Evolutionary conservation across 2,113 vertebrate species (phyloP), one percentile per base, ranked within the genome.

Genomic region (Labeo rohita): DNA sequence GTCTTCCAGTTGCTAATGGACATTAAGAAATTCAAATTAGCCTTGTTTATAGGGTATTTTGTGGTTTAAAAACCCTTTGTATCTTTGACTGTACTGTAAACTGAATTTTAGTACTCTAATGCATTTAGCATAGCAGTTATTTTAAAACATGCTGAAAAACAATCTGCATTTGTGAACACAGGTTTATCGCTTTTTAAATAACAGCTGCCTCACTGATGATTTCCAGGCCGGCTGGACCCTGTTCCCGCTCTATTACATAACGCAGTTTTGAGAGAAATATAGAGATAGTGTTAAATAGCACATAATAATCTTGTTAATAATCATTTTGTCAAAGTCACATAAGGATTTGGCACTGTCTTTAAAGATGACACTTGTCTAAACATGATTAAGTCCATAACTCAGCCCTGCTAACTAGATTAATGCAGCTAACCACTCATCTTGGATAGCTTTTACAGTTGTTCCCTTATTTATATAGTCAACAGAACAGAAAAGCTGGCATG

Each of bases 1-100:
- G 91, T 96, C 95, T 87, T 95, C 94, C 74, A 99, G 91, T 94
- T 97, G 96, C 98, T 99, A 92, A 76, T 43, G 61, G 89, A 84
- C 89, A 34, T 81, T 80, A 87, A 59, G 65, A 89, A 86, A 70
- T 34, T 47, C 28, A 81, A 85, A 78, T 88, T 75, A 73, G 34
- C 61, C 66, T 39, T 54, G 34, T 82, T 82, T 49, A 56, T 65
- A 13, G 10, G 13, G 8, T n/a, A 70, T 36, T 80, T 66, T 4
- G 23, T 36, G 63, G 23, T 68, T 74, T 63, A 66, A 85, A 75
- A 9, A 10, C 28, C 23, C 68, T 86, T 39, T 63, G 39, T 47
- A 77, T 18, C 70, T 56, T 52, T 59, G 11, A 52, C 61, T 28
- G 23, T 59, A 47, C 23, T 28, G 23, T 43, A 12, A 23, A 10